Evolutionary conservation across 2,113 vertebrate genomes (phyloP), one percentile per base, ranked within the genome.

Genomic region (Stigmatopora nigra): DNA sequence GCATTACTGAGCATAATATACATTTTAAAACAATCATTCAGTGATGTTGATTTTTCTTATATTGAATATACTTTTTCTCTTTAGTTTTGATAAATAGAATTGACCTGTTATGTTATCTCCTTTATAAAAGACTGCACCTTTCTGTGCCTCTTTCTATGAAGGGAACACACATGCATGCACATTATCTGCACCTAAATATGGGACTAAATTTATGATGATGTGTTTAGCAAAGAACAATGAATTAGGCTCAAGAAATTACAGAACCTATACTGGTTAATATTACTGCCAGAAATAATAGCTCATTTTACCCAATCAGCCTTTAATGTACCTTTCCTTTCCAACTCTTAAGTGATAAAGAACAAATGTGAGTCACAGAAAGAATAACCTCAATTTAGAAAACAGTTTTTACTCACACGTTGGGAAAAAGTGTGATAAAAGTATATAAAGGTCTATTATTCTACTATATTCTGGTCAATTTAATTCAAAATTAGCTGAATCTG

Each of bases 401-500:
- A 31, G 25, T 31, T 41, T 41, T 12, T 55, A 14, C 20, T 25
- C 20, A 25, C 53, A 35, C 6, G 19, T 14, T 56, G 15, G 10
- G 7, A 15, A 15, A 56, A 15, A 56, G 15, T 35, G 22, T 17
- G 8, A 25, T 57, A 25, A 11, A 36, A 59, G 57, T 41, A 8
- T 1, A 11, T 59, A 58, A 58, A 58, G 15, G 35, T 36, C 15
- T 35, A 56, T 35, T 56, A 10, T 7, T 60, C 35, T 41, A 41
- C 19, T 20, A 41, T 41, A 41, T 41, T 8, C 13, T 41, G 16
- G 57, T n/a, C 36, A 19, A 41, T 41, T 59, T 38, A 41, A 59
- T 1, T 59, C 17, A n/a, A 59, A 59, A 59, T 59, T n/a, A 59
- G n/a, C 17, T 41, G 36, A 59, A 59, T 41, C 35, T 41, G 57